Base-by-base conservation (phyloP, 2,888 invertebrate species). In the Lasius platythorax region DNA sequence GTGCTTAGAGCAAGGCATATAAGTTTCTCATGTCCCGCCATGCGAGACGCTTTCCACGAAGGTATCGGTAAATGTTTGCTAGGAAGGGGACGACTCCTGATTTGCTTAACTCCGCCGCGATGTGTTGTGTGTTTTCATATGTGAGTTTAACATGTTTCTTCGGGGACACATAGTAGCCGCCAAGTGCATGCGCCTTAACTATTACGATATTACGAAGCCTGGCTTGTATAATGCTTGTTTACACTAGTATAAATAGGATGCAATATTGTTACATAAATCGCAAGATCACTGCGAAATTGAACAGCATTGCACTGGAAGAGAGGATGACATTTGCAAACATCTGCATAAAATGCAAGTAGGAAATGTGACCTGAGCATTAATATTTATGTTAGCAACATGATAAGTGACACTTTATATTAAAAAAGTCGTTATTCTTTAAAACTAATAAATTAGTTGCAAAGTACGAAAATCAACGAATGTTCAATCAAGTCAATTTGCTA, bases 11-110 rank as follows among this genome's bases (percentile, higher is more conserved):
- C 85, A 46, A 84, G 84, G 87, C 88, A 79, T 87, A 86, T 85
- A 88, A 78, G 83, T 88, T 87, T 85, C 68, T 73, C 85, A 85
- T 88, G 91, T 91, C 87, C 87, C 84, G 84, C 87, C 89, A 89
- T 89, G 91, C 90, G 90, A 92, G 88, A 91, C 91, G 91, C 85
- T 92, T 93, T 91, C 92, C 87, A 84, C 91, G 91, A 92, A 93
- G 88, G 88, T 92, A 91, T 88, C 91, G 90, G 91, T 92, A 93
- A 92, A 92, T 82, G 85, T 87, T 90, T 89, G 86, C 82, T 64
- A 61, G 78, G 73, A 82, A 58, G 82, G 70, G 64, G 84, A 88
- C 87, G 76, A 85, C 86, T 58, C 66, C 63, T 67, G 85, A 89
- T 90, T 85, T 83, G 79, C 82, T 68, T 83, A 83, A 74, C 83